phyloP scores from a whole-genome alignment of 2,113 vertebrate species.

The Petromus typicus region DNA sequence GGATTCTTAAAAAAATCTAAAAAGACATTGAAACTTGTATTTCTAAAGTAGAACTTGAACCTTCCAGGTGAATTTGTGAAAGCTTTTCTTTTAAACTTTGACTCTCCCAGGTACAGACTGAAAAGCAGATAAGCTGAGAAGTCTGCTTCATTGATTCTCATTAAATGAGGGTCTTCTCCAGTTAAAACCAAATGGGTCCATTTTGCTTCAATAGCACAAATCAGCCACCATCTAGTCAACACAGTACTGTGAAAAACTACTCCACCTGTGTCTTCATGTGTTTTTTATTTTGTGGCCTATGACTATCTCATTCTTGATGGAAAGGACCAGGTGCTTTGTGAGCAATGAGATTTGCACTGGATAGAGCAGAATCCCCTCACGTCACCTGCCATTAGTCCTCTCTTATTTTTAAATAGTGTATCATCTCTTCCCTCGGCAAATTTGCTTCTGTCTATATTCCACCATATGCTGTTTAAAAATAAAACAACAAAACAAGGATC shows the following conservation, averaged over 20 bases:
- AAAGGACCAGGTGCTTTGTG: background rate
- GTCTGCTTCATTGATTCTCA: slow-evolving; percentile 21
- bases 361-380: background rate
- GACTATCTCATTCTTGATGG: background rate
- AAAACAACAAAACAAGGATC: background rate
- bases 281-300: background rate
- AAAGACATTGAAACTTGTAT: background rate
- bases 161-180: slow-evolving; percentile 40
- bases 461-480: slow-evolving; percentile 19
- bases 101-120: background rate
- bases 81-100: slow-evolving; percentile 57
- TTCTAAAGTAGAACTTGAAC: slow-evolving; percentile 38
- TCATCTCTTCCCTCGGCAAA: background rate
- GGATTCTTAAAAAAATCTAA: too few species aligned
- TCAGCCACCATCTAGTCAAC: background rate
- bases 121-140: slow-evolving; percentile 31
- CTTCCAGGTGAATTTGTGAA: slow-evolving; percentile 25
- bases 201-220: slow-evolving; percentile 28
- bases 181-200: slow-evolving; percentile 26
- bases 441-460: background rate
- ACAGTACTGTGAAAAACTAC: background rate
- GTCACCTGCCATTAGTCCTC: background rate
- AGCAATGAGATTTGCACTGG: background rate
- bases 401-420: background rate
- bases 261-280: background rate